Evolutionary conservation across 2,797 vertebrate genomes (phyloP).

Genomic region (Lates japonicus): DNA sequence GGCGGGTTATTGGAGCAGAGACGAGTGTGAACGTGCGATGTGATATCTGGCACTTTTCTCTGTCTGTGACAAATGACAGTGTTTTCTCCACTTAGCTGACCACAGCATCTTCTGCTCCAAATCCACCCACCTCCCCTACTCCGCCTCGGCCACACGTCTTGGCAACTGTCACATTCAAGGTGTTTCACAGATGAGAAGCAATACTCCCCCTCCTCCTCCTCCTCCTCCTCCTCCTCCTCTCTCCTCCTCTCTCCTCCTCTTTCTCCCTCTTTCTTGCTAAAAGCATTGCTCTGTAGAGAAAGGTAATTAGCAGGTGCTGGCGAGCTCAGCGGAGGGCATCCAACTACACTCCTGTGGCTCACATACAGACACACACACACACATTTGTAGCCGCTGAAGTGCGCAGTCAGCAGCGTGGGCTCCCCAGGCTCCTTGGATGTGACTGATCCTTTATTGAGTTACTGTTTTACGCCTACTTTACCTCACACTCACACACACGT

Average conservation of each 20-base stretch:
- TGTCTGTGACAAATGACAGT: slow-evolving; percentile 85
- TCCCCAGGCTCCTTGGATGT: slow-evolving; percentile 86
- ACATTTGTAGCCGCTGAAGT: slow-evolving; percentile 76
- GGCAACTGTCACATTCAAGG: slow-evolving; percentile 99
- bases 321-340: slow-evolving; percentile 86
- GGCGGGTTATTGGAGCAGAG: slow-evolving; percentile 72
- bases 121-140: slow-evolving; percentile 80
- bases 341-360: slow-evolving; percentile 90
- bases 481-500: slow-evolving; percentile 71
- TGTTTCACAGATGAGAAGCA: slow-evolving; percentile 99
- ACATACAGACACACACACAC: slow-evolving; percentile 84
- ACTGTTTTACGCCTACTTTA: slow-evolving; percentile 87
- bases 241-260: slow-evolving; percentile 23
- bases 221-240: slow-evolving; percentile 75
- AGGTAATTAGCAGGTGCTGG: slow-evolving; percentile 98
- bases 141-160: slow-evolving; percentile 95
- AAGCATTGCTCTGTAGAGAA: slow-evolving; percentile 90
- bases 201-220: slow-evolving; percentile 82
- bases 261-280: slow-evolving; percentile 88
- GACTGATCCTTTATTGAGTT: slow-evolving; percentile 90
- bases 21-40: slow-evolving; percentile 73
- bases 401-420: slow-evolving; percentile 85
- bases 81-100: slow-evolving; percentile 97
- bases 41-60: slow-evolving; percentile 82
- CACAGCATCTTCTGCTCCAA: slow-evolving; percentile 96